These are phyloP conservation scores for Clusia tigrina DNA, from an alignment of 2,888 invertebrate species.

Conservation along the genomic window DNA sequence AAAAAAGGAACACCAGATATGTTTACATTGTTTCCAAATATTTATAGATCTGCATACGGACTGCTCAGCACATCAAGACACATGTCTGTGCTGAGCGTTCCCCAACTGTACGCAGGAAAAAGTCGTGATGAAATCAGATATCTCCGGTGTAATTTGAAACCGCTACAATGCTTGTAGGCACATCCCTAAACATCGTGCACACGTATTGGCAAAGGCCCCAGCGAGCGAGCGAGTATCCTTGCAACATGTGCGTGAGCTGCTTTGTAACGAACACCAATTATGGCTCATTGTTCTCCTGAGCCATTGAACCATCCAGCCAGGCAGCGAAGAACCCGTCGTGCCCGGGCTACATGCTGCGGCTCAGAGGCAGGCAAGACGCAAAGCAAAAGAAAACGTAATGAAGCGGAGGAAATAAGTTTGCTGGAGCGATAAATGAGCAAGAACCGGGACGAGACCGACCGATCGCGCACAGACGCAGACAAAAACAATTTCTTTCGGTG, in stretches of 20 bases:
- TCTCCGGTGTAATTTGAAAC: too few relatives aligned
- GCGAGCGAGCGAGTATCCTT: conserved; percentile 26
- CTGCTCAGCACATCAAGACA: too few relatives aligned
- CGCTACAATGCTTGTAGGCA: too few relatives aligned
- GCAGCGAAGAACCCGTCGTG: conserved; percentile 43
- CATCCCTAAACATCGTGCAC: conserved; percentile 23
- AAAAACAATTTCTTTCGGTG: too few relatives aligned
- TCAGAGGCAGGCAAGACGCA: conserved; percentile 1
- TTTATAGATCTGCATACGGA: too few relatives aligned
- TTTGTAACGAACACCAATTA: conserved; percentile 62
- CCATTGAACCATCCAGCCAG: conserved; percentile 32
- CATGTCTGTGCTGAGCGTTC: too few relatives aligned
- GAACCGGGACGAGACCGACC: too few relatives aligned
- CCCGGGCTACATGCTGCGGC: conserved; percentile 14
- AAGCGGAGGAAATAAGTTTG: conserved; percentile 30
- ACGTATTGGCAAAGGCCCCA: conserved; percentile 11
- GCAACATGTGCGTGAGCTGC: conserved; percentile 48
- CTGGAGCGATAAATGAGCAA: conserved; percentile 56
- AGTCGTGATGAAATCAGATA: too few relatives aligned
- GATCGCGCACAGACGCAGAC: too few relatives aligned
- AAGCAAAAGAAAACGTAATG: neutral
- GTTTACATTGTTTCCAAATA: too few relatives aligned
- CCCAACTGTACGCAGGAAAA: too few relatives aligned
- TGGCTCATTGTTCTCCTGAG: conserved; percentile 51
- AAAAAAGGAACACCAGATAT: too few relatives aligned